Evolutionary conservation across 92 coral and sea anemone genomes (phyloP).

Genomic region (Nematostella vectensis): DNA sequence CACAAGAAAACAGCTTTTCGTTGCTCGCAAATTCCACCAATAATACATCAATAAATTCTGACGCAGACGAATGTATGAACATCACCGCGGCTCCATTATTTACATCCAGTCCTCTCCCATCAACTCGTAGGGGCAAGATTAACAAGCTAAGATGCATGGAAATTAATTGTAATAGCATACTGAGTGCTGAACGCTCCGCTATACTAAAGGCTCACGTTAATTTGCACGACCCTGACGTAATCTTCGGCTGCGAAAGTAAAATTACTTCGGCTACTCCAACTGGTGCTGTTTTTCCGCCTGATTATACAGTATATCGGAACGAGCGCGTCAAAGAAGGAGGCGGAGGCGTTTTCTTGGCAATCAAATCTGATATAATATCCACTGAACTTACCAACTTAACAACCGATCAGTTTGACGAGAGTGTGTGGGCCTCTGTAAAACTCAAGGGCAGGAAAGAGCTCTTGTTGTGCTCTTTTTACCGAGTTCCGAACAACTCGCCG

Average conservation of each 20-base stretch:
- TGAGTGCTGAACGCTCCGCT: slow-evolving; percentile 29
- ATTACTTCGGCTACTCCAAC: slow-evolving; percentile 30
- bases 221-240: slow-evolving; percentile 21
- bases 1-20: no score
- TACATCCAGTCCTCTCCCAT: no score
- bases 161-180: slow-evolving; percentile 36
- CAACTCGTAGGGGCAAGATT: no score
- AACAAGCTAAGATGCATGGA: slow-evolving; percentile 1
- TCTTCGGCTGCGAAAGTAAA: slow-evolving; percentile 45
- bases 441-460: slow-evolving; percentile 15
- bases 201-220: slow-evolving; percentile 20
- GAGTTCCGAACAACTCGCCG: background rate
- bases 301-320: slow-evolving; percentile 22
- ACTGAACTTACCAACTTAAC: slow-evolving; percentile 9
- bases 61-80: no score
- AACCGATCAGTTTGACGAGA: slow-evolving; percentile 21
- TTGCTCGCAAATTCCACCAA: no score
- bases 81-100: no score
- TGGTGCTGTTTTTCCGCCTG: slow-evolving; percentile 22
- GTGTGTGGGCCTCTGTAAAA: slow-evolving; percentile 38
- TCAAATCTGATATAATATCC: slow-evolving; percentile 30
- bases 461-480: background rate
- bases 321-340: slow-evolving; percentile 15
- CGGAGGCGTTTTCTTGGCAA: slow-evolving; percentile 41
- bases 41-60: no score